phyloP scores from a whole-genome alignment of 1,140 invertebrate species.

The Grapholita molesta region DNA sequence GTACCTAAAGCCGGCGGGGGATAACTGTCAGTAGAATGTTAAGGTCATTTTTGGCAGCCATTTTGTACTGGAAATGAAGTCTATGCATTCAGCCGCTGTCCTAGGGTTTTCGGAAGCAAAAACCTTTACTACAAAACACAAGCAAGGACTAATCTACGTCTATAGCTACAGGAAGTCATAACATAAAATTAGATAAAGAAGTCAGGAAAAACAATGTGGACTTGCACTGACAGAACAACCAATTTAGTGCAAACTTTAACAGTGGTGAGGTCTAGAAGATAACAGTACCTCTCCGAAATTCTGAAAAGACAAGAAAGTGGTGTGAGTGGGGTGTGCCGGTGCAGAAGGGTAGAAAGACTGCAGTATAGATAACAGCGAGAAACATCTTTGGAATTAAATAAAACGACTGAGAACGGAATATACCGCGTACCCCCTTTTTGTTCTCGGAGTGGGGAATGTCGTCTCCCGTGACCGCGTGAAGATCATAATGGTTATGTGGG shows the following conservation, averaged over 20 bases:
- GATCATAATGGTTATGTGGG: no score
- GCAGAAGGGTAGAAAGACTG: slow-evolving; percentile 32
- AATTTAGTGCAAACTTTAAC: slow-evolving; percentile 52
- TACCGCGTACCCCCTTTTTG: no score
- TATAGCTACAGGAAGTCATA: background rate
- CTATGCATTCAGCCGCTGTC: no score
- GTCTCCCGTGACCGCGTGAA: no score
- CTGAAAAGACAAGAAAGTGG: slow-evolving; percentile 76
- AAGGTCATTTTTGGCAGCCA: no score
- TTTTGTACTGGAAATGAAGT: no score
- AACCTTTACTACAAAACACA: slow-evolving; percentile 1
- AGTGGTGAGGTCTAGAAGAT: slow-evolving; percentile 53
- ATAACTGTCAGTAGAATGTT: no score
- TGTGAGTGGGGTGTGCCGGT: slow-evolving; percentile 60
- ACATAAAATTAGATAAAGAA: background rate
- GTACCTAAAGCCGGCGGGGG: no score
- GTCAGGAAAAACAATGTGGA: background rate
- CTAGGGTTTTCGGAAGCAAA: background rate
- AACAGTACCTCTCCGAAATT: slow-evolving; percentile 76
- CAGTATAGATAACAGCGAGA: no score
- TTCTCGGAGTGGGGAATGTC: no score
- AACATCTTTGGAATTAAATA: no score
- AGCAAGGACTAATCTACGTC: background rate
- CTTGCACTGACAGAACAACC: slow-evolving; percentile 22
- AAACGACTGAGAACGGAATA: no score